Conservation (phyloP, 2,888 invertebrate species). For the Myopa testacea region DNA sequence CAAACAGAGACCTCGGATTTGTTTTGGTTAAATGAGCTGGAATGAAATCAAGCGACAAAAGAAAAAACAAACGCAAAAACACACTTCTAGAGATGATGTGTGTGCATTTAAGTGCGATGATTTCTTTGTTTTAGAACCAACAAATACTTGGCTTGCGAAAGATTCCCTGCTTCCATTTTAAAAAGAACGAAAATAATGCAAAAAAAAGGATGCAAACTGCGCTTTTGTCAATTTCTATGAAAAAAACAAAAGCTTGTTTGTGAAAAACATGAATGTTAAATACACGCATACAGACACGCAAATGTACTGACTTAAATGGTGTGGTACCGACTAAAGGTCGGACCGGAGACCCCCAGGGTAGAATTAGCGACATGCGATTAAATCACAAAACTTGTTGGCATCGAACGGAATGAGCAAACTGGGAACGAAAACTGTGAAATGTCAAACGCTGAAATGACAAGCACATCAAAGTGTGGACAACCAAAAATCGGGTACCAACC, state of each 20-base stretch:
- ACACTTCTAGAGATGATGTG: background rate
- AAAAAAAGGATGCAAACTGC: constrained; percentile 31
- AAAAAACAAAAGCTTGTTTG: constrained; percentile 24
- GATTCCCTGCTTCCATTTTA: background rate
- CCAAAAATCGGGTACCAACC: background rate
- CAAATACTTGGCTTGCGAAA: constrained; percentile 30
- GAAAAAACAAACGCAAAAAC: constrained; percentile 6
- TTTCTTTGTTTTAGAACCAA: constrained; percentile 36
- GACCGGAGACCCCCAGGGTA: constrained; percentile 22
- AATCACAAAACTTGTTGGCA: constrained; percentile 21
- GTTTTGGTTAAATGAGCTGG: constrained; percentile 47
- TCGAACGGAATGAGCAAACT: constrained; percentile 25
- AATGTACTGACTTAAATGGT: background rate
- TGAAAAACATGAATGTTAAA: constrained; percentile 14
- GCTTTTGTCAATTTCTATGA: constrained; percentile 29
- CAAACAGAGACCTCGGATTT: constrained; percentile 5
- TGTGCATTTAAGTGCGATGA: constrained; percentile 34
- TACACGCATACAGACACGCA: too few relatives aligned
- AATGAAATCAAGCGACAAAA: constrained; percentile 40
- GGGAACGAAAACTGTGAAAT: constrained; percentile 33
- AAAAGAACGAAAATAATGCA: background rate
- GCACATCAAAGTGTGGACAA: constrained; percentile 20
- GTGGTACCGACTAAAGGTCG: background rate
- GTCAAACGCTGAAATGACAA: constrained; percentile 35
- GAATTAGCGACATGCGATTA: constrained; percentile 37